A percentile compares a stretch with the other conserved stretches of the same genome.
phyloP scores from a whole-genome alignment of 1,140 invertebrate species.

The Chrysomallon squamiferum region DNA sequence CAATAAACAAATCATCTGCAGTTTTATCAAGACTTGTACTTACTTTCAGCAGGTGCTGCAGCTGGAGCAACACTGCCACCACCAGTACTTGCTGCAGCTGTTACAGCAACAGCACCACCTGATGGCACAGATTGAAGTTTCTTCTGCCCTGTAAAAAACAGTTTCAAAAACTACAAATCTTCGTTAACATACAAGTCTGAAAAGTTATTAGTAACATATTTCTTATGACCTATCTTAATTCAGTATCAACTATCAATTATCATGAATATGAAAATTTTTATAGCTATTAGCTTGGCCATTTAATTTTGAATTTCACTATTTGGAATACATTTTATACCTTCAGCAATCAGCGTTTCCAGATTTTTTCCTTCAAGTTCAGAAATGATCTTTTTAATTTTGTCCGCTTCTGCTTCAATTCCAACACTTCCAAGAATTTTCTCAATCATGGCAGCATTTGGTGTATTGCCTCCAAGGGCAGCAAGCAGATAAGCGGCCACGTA shows the following conservation, averaged over 20 bases:
- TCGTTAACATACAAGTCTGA: neutral
- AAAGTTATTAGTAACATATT: neutral
- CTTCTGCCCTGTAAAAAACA: constrained; percentile 31
- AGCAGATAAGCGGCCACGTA: constrained; percentile 99
- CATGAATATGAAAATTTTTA: neutral
- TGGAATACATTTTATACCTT: constrained; percentile 69
- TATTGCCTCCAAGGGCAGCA: constrained; percentile 83
- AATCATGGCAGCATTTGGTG: constrained; percentile 80
- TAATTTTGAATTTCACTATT: neutral
- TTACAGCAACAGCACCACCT: constrained; percentile 35
- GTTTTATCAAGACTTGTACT: too few relatives aligned
- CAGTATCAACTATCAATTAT: neutral
- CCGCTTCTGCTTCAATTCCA: constrained; percentile 89
- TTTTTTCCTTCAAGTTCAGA: constrained; percentile 87
- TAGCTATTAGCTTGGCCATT: neutral
- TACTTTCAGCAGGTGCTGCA: constrained; percentile 15
- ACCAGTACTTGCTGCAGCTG: constrained; percentile 19
- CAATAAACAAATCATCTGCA: too few relatives aligned
- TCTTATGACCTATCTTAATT: neutral
- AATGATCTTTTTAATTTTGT: constrained; percentile 86
- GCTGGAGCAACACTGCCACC: constrained; percentile 18
- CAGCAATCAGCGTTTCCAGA: constrained; percentile 84
- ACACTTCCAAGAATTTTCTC: constrained; percentile 96
- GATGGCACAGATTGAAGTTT: constrained; percentile 47
- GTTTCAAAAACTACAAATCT: neutral